Evolutionary conservation across 2,888 invertebrate genomes (phyloP).

Genomic region (Microplitis deprimator): DNA sequence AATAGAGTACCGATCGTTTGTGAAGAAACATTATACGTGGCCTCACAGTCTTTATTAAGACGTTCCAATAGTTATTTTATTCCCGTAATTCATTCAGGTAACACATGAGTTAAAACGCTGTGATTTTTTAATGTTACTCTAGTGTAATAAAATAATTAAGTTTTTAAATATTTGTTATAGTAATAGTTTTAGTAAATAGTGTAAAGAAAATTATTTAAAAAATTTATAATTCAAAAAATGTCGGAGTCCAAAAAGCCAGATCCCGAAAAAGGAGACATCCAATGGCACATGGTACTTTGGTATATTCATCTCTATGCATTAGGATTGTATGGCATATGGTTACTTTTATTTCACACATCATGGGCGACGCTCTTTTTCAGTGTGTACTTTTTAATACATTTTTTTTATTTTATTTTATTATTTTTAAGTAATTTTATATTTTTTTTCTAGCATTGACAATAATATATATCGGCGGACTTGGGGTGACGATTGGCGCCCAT

Average conservation of each 20-base stretch:
- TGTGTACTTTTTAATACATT: slow-evolving; percentile 70
- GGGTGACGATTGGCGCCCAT: slow-evolving; percentile 93
- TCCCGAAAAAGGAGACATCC: slow-evolving; percentile 74
- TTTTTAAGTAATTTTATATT: background rate
- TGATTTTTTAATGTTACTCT: background rate
- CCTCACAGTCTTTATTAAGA: slow-evolving; percentile 44
- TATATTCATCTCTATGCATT: slow-evolving; percentile 82
- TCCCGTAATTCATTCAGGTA: slow-evolving; percentile 33
- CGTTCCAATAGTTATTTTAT: slow-evolving; percentile 37
- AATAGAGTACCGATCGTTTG: slow-evolving; percentile 47
- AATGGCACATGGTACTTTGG: slow-evolving; percentile 83
- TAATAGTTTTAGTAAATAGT: background rate
- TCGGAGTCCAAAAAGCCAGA: slow-evolving; percentile 43
- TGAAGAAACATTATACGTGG: slow-evolving; percentile 33
- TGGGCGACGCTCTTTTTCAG: slow-evolving; percentile 78
- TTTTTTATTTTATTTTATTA: background rate
- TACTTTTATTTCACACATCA: slow-evolving; percentile 76
- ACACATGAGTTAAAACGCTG: slow-evolving; percentile 13
- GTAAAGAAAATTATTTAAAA: background rate
- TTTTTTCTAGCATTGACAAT: slow-evolving; percentile 76
- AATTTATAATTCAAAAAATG: slow-evolving; percentile 41
- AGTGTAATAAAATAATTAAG: slow-evolving; percentile 19
- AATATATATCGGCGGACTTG: slow-evolving; percentile 79
- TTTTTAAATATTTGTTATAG: slow-evolving; percentile 15
- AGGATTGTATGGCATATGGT: slow-evolving; percentile 78